Conservation (phyloP, 1,140 invertebrate species). For the Triops longicaudatus region DNA sequence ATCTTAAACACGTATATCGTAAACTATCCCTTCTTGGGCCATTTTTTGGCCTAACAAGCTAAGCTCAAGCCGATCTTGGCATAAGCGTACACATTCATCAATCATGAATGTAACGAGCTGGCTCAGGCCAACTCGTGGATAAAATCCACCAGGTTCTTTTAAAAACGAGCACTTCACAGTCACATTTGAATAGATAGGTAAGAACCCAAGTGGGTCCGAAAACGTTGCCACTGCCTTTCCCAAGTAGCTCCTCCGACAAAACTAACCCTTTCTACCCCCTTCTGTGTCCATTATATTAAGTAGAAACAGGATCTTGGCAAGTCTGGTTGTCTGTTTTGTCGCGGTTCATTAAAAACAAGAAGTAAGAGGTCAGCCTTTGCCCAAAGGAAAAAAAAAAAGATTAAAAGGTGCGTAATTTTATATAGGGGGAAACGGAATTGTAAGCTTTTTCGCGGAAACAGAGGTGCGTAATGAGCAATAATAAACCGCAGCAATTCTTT, state of each 20-base stretch:
- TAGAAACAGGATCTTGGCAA: not conserved
- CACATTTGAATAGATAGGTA: constrained; percentile 5
- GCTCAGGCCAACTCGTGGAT: not conserved
- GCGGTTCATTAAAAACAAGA: not conserved
- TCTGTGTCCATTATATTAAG: constrained; percentile 7
- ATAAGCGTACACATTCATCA: constrained; percentile 8
- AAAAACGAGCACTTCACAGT: not conserved
- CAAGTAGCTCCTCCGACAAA: constrained; percentile 11
- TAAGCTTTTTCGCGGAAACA: not conserved
- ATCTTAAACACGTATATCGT: not conserved
- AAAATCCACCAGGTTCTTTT: not conserved
- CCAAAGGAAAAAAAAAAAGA: not conserved
- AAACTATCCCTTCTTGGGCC: not conserved
- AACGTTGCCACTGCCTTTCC: not conserved
- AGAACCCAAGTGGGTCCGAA: not conserved
- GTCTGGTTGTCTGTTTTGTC: not conserved
- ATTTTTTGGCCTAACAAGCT: constrained; percentile 12
- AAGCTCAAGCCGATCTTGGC: not conserved
- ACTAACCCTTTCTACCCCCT: constrained; percentile 14
- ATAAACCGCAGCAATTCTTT: constrained; percentile 8
- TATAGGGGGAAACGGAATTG: not conserved
- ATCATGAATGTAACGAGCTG: constrained; percentile 7
- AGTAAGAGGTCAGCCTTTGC: not conserved
- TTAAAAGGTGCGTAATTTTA: constrained; percentile 4
- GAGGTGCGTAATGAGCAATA: not conserved